Percentiles rank a stretch among this genome's conserved stretches.
Evolutionary conservation across 1,140 invertebrate genomes (phyloP).

Genomic region (Drosophila chauvacae): DNA sequence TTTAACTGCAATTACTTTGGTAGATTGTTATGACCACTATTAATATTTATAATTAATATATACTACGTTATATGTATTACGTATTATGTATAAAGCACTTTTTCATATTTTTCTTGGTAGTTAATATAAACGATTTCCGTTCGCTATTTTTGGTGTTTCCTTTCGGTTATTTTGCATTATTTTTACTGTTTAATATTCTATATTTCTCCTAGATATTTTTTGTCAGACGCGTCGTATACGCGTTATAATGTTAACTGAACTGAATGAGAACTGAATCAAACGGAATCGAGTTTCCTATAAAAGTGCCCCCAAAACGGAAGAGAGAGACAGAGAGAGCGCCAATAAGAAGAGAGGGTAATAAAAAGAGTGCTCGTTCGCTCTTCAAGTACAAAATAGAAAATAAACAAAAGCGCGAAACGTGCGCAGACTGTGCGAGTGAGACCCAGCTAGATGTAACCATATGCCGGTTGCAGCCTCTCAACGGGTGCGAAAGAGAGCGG

Average conservation of each 20-base stretch:
- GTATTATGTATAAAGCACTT: constrained; percentile 62
- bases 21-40: constrained; percentile 26
- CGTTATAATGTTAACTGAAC: constrained; percentile 81
- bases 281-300: constrained; percentile 68
- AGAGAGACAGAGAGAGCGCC: constrained; percentile 19
- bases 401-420: constrained; percentile 74
- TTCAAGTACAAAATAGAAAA: constrained; percentile 47
- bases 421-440: constrained; percentile 50
- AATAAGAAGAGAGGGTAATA: constrained; percentile 8
- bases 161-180: constrained; percentile 1
- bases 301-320: constrained; percentile 25
- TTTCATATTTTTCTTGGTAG: neutral
- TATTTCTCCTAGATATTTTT: constrained; percentile 33
- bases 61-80: constrained; percentile 32
- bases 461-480: constrained; percentile 38
- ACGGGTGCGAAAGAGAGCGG: constrained; percentile 1
- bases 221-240: constrained; percentile 51
- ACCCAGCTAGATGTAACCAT: constrained; percentile 14
- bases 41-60: constrained; percentile 21
- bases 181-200: constrained; percentile 26
- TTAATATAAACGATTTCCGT: constrained; percentile 52
- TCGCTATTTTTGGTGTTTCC: neutral
- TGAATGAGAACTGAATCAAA: constrained; percentile 46
- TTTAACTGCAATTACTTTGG: constrained; percentile 46
- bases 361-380: constrained; percentile 7